Base-by-base conservation (phyloP, 2,797 vertebrate genomes). In the Iguana delicatissima region DNA sequence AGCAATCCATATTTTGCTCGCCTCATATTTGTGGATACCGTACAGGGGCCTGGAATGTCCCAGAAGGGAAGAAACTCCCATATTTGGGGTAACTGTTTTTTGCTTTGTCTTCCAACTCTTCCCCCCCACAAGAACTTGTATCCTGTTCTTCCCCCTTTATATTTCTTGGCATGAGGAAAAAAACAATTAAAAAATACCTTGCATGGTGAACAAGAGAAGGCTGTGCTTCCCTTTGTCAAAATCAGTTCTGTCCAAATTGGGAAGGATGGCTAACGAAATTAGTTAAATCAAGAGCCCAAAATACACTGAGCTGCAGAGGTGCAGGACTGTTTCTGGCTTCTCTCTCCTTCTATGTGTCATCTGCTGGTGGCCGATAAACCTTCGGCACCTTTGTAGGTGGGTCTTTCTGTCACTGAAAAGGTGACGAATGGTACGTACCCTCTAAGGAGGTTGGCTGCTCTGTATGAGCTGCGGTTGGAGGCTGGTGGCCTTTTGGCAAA, bases 161-260 rank as follows among this genome's bases (percentile, higher is more conserved):
- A 96, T 95, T 96, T 95, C 96, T 97, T 94, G 93, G 97, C 97
- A 97, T 98, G 98, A 97, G 95, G 96, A 67, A 14, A 96, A 94
- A 95, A 96, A 96, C 96, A 97, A 18, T 76, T 38, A 98, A 98
- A 84, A 94, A 95, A 94, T 96, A 97, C 94, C 91, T 89, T 93
- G 93, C 92, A 91, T 89, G 94, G 94, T 94, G 93, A 92, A 92
- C 90, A 55, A 18, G 18, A 32, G 8, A 84, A 32, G 22, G 83
- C 76, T 52, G 88, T 57, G 89, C 93, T 95, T 95, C 85, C 32
- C 91, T 96, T 87, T 96, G 92, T 95, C 77, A 55, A 57, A 86
- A 87, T 16, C 26, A 32, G 26, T 83, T 18, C 5, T 22, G 1
- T 22, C 50, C 12, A 26, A 22, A 72, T 29, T 2, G 14, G 6